These are phyloP conservation scores for Equus quagga DNA, from an alignment of 2,113 vertebrate genomes.

Conservation along the genomic window DNA sequence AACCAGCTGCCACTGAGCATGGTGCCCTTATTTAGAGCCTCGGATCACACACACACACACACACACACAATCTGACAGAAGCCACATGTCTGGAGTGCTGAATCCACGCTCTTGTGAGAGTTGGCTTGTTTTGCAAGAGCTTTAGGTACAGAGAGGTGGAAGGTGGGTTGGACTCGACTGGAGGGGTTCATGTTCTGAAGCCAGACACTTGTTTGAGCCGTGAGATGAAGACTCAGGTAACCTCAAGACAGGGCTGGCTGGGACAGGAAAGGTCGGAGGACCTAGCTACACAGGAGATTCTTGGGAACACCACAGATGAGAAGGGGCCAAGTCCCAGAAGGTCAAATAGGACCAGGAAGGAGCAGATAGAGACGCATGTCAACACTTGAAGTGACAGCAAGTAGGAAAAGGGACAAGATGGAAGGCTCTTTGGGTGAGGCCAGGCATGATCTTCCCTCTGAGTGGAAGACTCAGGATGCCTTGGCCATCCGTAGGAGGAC, in stretches of 20 bases:
- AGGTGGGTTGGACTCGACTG: not conserved
- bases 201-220: not conserved
- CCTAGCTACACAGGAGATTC: not conserved
- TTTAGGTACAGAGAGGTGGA: not conserved
- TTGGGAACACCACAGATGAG: not conserved
- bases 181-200: not conserved
- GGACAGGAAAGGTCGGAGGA: not conserved
- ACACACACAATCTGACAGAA: rapidly evolving
- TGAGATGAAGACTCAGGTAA: not conserved
- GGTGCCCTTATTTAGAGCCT: not conserved
- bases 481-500: rapidly evolving
- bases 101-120: not conserved
- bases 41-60: not conserved
- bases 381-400: not conserved
- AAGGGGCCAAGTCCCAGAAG: not conserved
- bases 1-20: not conserved
- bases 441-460: not conserved
- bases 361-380: not conserved
- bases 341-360: not conserved
- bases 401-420: not conserved
- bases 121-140: not conserved
- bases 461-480: not conserved
- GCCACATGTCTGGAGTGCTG: not conserved
- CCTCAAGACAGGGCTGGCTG: not conserved
- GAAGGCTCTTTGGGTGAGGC: not conserved